phyloP scores from a whole-genome alignment of 2,113 vertebrate species.

The Colaptes auratus region DNA sequence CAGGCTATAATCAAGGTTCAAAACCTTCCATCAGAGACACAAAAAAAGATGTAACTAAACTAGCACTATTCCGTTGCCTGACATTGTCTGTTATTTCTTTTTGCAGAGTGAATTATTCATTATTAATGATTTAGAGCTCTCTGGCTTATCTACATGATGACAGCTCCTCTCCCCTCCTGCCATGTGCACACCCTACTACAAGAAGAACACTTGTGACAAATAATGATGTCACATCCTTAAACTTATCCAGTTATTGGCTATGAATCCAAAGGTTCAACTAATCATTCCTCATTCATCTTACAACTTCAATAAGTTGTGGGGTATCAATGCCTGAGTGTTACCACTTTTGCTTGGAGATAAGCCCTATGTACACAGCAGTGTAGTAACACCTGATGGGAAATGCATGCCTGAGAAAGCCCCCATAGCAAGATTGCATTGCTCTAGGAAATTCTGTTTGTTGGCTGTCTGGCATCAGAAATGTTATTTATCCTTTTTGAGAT shows the following conservation, averaged over 20 bases:
- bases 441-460: conserved; percentile 49
- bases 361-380: neutral
- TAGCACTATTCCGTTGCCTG: conserved; percentile 5
- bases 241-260: neutral
- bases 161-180: conserved; percentile 16
- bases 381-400: neutral
- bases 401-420: neutral
- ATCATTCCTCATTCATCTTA: neutral
- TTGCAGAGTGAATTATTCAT: conserved; percentile 24
- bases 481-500: conserved; percentile 53
- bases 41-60: conserved; percentile 24
- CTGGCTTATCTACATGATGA: neutral
- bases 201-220: conserved; percentile 3
- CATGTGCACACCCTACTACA: neutral
- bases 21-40: conserved; percentile 29
- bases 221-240: conserved; percentile 37
- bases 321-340: neutral
- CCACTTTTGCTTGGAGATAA: conserved; percentile 27
- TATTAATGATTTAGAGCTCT: conserved; percentile 30
- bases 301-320: neutral
- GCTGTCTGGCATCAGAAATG: conserved; percentile 34
- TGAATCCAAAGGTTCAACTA: neutral
- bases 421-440: neutral
- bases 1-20: conserved; percentile 46
- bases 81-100: conserved; percentile 21